Base-by-base conservation (phyloP, 2,113 vertebrate species). In the Tautogolabrus adspersus region DNA sequence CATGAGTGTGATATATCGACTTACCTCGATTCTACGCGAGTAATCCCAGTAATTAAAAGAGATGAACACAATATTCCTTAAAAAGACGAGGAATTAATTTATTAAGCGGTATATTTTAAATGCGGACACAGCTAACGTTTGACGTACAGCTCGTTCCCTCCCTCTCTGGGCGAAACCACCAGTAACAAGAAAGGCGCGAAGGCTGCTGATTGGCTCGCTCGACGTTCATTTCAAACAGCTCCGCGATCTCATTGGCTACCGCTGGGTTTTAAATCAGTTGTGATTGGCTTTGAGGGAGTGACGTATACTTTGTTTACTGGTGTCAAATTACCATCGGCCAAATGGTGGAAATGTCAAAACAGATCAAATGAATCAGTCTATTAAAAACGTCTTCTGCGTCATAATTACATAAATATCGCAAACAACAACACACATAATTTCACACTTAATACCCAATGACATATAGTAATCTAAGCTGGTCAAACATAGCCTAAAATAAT, bases 171-270 rank as follows among this genome's bases (percentile, higher is more conserved):
- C 70, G 40, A 84, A 81, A 82, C 74, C 77, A 89, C 89, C 89
- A 87, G 87, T 78, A 40, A 75, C 68, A 59, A 12, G 54, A 85
- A 94, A 91, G 93, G 95, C 95, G 95, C 93, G 90, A 95, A 94
- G 89, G n/a, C 34, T 21, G 16, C 30, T 82, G 80, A 95, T 95
- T 95, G 95, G 94, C 44, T 72, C 1, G 0, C 1, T 10, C 5
- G 16, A 23, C 58, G 58, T 78, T 81, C 82, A 91, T 87, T 94
- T 93, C 79, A 94, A 95, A 92, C 65, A 0, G 58, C 11, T 30
- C 44, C 42, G 55, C 10, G 1, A 52, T 73, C 7, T 91, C 18
- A 95, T 95, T 95, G 93, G 94, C 12, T 67, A 3, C 0, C 0
- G 0, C 11, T 6, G 61, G 61, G 60, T 85, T 86, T 85, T 79